Evolutionary conservation across 2,113 vertebrate genomes (phyloP).

Genomic region (Chloroceryle aenea): DNA sequence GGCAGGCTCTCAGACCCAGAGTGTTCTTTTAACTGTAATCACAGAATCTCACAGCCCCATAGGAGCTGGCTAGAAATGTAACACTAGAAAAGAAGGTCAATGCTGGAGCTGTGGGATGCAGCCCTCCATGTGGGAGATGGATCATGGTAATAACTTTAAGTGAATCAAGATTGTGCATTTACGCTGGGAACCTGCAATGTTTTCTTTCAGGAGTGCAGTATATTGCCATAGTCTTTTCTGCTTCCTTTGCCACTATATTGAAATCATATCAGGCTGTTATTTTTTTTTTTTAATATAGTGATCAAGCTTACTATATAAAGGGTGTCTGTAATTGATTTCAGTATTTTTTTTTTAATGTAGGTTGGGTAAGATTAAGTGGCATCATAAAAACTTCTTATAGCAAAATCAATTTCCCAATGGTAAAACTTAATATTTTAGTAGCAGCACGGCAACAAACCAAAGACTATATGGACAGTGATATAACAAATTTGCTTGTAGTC

Average conservation of each 20-base stretch:
- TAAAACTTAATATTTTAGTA: conserved; percentile 69
- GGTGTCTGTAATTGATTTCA: conserved; percentile 61
- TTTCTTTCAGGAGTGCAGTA: conserved; percentile 37
- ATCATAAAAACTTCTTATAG: conserved; percentile 68
- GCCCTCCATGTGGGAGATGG: conserved; percentile 15
- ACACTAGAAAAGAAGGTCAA: conserved; percentile 37
- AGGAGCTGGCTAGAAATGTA: conserved; percentile 43
- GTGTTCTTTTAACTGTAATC: conserved; percentile 30
- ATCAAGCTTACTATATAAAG: conserved; percentile 66
- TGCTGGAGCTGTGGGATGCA: conserved; percentile 27
- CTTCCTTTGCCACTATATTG: conserved; percentile 58
- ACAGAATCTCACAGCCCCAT: neutral
- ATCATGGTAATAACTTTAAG: conserved; percentile 37
- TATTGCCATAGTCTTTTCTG: conserved; percentile 21
- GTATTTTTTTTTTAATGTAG: conserved; percentile 55
- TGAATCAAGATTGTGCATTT: conserved; percentile 55
- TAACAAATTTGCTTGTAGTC: conserved; percentile 2
- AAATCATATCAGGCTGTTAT: conserved; percentile 56
- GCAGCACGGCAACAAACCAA: conserved; percentile 24
- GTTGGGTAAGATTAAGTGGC: conserved; percentile 70
- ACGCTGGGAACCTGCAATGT: conserved; percentile 10
- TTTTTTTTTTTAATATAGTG: conserved; percentile 75
- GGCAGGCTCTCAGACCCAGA: conserved; percentile 8
- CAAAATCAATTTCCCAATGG: conserved; percentile 72
- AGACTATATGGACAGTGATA: conserved; percentile 1